Evolutionary conservation across 2,797 vertebrate species (phyloP).

Genomic region (Leuciscus waleckii): DNA sequence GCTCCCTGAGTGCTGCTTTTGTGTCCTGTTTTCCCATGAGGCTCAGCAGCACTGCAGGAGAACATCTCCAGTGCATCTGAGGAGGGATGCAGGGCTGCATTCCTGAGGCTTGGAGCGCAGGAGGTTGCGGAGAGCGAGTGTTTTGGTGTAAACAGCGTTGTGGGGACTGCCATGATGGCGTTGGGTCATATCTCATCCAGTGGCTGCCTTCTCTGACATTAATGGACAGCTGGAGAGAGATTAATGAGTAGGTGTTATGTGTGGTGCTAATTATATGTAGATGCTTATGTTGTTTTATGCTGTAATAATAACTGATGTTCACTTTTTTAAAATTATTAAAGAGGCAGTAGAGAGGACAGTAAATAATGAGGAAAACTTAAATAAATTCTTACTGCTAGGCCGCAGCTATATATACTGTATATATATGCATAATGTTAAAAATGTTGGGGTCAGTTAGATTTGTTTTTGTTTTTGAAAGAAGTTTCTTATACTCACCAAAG

Average conservation of each 20-base stretch:
- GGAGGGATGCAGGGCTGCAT: slow-evolving; percentile 58
- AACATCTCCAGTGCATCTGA: slow-evolving; percentile 58
- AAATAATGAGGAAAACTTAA: background rate
- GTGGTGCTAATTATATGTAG: slow-evolving; percentile 1
- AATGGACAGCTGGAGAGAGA: slow-evolving; percentile 43
- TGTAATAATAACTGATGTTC: background rate
- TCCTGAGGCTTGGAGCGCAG: slow-evolving; percentile 62
- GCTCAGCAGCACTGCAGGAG: slow-evolving; percentile 65
- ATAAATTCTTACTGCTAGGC: background rate
- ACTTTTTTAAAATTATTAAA: background rate
- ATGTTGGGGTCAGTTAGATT: too few relatives aligned
- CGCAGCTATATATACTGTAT: background rate
- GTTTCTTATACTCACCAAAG: background rate
- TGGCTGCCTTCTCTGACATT: slow-evolving; percentile 31
- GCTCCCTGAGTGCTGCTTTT: slow-evolving; percentile 62
- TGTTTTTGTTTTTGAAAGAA: too few relatives aligned
- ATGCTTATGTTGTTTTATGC: background rate
- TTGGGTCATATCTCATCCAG: slow-evolving; percentile 47
- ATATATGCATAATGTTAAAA: background rate
- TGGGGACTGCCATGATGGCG: slow-evolving; percentile 47
- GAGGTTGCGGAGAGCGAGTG: slow-evolving; percentile 49
- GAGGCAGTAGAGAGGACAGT: background rate
- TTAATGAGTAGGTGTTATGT: slow-evolving; percentile 23
- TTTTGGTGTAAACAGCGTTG: slow-evolving; percentile 63
- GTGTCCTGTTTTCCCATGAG: slow-evolving; percentile 63